phyloP scores from a whole-genome alignment of 2,797 vertebrate species.

The Manis javanica region DNA sequence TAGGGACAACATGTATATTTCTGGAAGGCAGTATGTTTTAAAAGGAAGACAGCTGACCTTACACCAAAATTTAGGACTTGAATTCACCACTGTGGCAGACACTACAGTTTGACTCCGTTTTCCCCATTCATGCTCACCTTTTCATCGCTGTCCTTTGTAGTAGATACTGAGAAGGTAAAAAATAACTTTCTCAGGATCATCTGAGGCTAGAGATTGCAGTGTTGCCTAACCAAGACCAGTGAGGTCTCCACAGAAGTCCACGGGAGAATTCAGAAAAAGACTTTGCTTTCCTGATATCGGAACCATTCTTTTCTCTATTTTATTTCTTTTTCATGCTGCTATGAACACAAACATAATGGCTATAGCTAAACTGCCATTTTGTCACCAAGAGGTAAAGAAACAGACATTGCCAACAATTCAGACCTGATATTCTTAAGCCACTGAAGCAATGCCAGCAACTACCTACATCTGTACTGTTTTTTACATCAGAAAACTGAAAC shows the following conservation, averaged over 20 bases:
- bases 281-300: background rate
- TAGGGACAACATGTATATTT: background rate
- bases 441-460: background rate
- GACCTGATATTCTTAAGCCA: background rate
- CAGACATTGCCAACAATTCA: background rate
- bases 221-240: background rate
- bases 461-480: background rate
- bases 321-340: background rate
- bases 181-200: background rate
- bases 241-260: background rate
- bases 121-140: background rate
- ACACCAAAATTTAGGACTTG: background rate
- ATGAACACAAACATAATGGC: background rate
- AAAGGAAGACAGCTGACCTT: background rate
- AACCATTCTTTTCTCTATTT: background rate
- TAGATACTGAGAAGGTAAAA: background rate
- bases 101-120: background rate
- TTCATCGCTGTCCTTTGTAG: background rate
- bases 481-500: background rate
- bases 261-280: background rate
- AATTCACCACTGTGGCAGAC: background rate
- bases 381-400: background rate
- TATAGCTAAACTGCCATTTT: background rate
- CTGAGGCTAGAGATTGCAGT: background rate
- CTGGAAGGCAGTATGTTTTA: background rate